Percentiles rank a stretch among this genome's conserved stretches.
phyloP scores from a whole-genome alignment of 2,888 invertebrate genomes.

The Athripsodes cinereus region DNA sequence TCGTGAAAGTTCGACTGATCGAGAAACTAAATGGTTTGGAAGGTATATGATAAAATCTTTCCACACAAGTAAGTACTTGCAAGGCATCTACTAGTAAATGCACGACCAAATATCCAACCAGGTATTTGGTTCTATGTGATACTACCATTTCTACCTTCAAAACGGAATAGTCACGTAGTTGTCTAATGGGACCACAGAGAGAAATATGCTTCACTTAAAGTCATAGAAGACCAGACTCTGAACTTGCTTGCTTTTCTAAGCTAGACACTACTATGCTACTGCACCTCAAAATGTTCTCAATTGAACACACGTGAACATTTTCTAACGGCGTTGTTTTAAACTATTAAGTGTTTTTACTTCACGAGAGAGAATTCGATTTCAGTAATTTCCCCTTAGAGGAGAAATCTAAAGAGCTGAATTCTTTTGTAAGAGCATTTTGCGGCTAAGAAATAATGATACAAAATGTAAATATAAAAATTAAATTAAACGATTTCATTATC shows the following conservation, averaged over 20 bases:
- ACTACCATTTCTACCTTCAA: conserved; percentile 1
- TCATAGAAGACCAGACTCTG: not conserved
- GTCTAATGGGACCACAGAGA: conserved; percentile 18
- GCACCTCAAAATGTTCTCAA: not conserved
- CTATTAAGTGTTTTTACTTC: no score
- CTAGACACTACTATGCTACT: not conserved
- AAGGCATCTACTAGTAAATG: not conserved
- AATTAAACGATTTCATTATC: no score
- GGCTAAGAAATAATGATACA: no score
- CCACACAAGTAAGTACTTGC: no score
- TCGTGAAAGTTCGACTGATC: no score
- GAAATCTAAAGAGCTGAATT: no score
- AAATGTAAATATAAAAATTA: no score
- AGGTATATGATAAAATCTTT: no score
- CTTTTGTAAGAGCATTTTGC: no score
- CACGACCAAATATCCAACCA: not conserved
- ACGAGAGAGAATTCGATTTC: not conserved
- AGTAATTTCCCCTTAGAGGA: not conserved
- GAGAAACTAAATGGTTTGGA: no score
- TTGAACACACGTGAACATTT: not conserved
- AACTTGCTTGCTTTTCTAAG: not conserved
- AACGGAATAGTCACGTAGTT: conserved; percentile 14
- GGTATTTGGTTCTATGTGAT: not conserved
- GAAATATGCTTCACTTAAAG: conserved; percentile 12
- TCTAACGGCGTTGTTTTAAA: not conserved